Evolutionary conservation across 2,797 vertebrate genomes (phyloP), one percentile per base, ranked within the genome.

Genomic region (Lepilemur septentrionalis): DNA sequence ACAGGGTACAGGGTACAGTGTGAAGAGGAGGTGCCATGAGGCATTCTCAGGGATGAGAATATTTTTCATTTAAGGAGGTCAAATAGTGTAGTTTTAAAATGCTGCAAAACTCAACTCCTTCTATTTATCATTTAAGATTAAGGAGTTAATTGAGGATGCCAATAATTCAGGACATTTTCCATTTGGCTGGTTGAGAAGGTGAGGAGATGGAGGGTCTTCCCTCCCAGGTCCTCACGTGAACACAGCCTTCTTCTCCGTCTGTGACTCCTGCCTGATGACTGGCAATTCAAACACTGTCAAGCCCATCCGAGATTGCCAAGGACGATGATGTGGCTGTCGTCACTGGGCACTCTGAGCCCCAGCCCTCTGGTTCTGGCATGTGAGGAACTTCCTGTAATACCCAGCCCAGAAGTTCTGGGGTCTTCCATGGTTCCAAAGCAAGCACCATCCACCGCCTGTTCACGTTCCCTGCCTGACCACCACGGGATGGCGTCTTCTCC

Each of bases 311-410:
- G 25, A 0, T 0, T 63, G 91, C 96, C 97, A 67, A 84, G 75
- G 95, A 48, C 46, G 65, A 94, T 65, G 90, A 96, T n/a, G 83
- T 46, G 78, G 95, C 82, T 91, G 0, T 0, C 61, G 50, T 93
- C 97, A 85, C 38, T 25, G 30, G 90, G 75, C 83, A 82, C 82
- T 69, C 81, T 97, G 85, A 95, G 97, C 94, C 43, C 38, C 48
- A 11, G 28, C 30, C 69, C 41, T 52, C 0, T 0, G 48, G 79
- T n/a, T 81, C 57, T 2, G 0, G 38, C 11, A 1, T 22, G 1
- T 17, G 30, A 69, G 30, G 70, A 43, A 4, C 17, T 28, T 78
- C 10, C 41, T 48, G 43, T 69, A 30, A 46, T 32, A 23, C 17
- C 18, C 4, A 32, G 35, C 17, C 6, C 1, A 2, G 43, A 57